phyloP scores from a whole-genome alignment of 2,113 vertebrate genomes.

The Nothocercus nigrocapillus region DNA sequence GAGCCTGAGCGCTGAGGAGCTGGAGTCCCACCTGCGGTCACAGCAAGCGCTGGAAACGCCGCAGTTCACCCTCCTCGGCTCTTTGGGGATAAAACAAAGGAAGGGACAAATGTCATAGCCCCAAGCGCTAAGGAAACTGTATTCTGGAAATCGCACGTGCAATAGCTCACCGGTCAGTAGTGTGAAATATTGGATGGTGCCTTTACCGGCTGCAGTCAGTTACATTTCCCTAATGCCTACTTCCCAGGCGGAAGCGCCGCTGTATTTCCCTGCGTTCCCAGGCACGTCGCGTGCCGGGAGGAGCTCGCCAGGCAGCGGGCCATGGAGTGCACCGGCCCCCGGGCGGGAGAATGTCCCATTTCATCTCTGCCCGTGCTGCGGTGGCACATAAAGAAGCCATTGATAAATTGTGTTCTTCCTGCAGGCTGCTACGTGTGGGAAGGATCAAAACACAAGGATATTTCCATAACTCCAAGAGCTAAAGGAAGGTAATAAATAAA shows the following conservation, averaged over 20 bases:
- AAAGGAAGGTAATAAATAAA: conserved; percentile 57
- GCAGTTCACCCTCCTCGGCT: conserved; percentile 18
- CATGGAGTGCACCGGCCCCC: conserved; percentile 17
- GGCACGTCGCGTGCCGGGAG: background rate
- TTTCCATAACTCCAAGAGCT: conserved; percentile 35
- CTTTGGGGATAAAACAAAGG: conserved; percentile 40
- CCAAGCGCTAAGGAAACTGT: conserved; percentile 7
- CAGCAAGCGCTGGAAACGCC: conserved; percentile 21
- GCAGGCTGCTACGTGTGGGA: conserved; percentile 20
- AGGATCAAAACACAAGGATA: conserved; percentile 44
- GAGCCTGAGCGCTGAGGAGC: conserved; percentile 28
- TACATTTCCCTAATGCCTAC: background rate
- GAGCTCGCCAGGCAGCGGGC: background rate
- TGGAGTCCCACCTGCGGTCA: conserved; percentile 50
- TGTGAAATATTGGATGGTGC: background rate
- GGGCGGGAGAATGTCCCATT: background rate
- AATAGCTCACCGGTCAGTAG: conserved; percentile 5
- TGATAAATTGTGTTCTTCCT: conserved; percentile 55
- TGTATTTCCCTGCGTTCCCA: conserved; percentile 17
- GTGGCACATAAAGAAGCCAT: conserved; percentile 3
- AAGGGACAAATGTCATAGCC: background rate
- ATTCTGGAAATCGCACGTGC: background rate
- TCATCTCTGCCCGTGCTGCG: background rate
- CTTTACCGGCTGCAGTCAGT: conserved; percentile 20
- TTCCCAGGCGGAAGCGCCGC: conserved; percentile 13